phyloP scores from a whole-genome alignment of 92 coral and sea anemone genomes.

The Epizoanthus illoricatus region DNA sequence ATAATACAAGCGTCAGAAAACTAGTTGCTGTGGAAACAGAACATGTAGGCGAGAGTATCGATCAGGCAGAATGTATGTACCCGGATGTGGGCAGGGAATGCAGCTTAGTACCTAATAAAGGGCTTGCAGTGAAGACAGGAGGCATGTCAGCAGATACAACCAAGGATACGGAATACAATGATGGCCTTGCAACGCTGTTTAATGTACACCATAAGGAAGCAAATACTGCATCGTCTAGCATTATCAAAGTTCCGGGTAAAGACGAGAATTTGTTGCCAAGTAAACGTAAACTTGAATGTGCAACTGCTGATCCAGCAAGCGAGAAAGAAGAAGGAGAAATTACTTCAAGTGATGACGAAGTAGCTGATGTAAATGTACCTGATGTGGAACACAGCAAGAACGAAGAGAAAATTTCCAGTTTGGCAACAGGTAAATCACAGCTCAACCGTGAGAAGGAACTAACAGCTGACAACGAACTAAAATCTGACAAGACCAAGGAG shows the following conservation, averaged over 20 bases:
- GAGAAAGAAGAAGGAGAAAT: conserved; percentile 86
- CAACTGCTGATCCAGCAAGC: conserved; percentile 22
- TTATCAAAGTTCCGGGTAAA: neutral
- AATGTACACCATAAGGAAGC: neutral
- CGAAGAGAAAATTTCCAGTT: neutral
- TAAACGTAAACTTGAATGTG: conserved; percentile 7
- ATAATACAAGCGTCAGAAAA: no score
- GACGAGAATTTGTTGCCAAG: conserved; percentile 7
- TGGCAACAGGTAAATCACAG: neutral
- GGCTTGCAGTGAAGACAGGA: neutral
- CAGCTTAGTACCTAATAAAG: neutral
- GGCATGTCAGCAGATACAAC: neutral
- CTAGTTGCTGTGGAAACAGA: neutral
- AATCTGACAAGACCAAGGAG: conserved; percentile 17
- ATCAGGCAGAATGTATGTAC: neutral
- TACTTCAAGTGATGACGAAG: conserved; percentile 69
- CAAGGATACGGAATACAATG: neutral
- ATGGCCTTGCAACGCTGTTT: neutral
- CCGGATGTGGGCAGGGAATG: neutral
- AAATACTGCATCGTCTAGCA: neutral
- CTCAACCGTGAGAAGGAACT: neutral
- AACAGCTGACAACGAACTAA: neutral
- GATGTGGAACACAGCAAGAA: neutral
- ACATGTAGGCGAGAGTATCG: neutral
- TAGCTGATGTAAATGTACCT: neutral